phyloP scores from a whole-genome alignment of 1,140 invertebrate genomes.

The Danaus melanippus region DNA sequence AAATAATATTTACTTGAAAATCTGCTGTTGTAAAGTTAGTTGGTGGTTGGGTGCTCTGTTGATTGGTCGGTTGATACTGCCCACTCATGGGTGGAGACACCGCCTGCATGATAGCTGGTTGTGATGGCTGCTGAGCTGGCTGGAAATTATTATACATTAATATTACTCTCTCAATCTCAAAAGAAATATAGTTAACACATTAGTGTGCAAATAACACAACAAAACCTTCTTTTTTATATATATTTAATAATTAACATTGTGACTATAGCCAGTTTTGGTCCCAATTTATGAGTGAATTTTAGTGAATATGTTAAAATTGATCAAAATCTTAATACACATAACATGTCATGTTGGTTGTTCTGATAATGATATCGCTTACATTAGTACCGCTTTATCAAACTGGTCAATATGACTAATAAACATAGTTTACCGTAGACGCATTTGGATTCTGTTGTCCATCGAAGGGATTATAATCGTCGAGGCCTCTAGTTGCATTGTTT shows the following conservation, averaged over 20 bases:
- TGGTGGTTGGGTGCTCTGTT: conserved; percentile 38
- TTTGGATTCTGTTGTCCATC: conserved; percentile 77
- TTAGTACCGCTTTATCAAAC: conserved; percentile 15
- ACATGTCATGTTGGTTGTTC: too few relatives aligned
- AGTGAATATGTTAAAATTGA: too few relatives aligned
- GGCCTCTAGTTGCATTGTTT: conserved; percentile 78
- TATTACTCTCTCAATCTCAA: background rate
- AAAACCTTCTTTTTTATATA: too few relatives aligned
- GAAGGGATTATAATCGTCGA: conserved; percentile 97
- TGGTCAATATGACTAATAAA: conserved; percentile 17
- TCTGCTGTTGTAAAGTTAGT: conserved; percentile 66
- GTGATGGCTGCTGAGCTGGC: conserved; percentile 52
- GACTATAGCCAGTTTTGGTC: too few relatives aligned
- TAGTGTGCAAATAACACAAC: too few relatives aligned
- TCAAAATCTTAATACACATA: too few relatives aligned
- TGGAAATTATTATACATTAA: conserved; percentile 17
- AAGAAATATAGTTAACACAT: too few relatives aligned
- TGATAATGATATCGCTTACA: too few relatives aligned
- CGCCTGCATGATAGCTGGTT: conserved; percentile 69
- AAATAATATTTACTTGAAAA: conserved; percentile 51
- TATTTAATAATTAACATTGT: too few relatives aligned
- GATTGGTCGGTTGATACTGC: conserved; percentile 33
- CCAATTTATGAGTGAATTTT: too few relatives aligned
- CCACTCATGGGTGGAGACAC: conserved; percentile 52
- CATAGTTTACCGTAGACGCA: conserved; percentile 47